Percentiles rank a stretch among this genome's conserved stretches.
Conservation (phyloP, 2,888 invertebrate species). For the Liopterus haemorrhoidalis region DNA sequence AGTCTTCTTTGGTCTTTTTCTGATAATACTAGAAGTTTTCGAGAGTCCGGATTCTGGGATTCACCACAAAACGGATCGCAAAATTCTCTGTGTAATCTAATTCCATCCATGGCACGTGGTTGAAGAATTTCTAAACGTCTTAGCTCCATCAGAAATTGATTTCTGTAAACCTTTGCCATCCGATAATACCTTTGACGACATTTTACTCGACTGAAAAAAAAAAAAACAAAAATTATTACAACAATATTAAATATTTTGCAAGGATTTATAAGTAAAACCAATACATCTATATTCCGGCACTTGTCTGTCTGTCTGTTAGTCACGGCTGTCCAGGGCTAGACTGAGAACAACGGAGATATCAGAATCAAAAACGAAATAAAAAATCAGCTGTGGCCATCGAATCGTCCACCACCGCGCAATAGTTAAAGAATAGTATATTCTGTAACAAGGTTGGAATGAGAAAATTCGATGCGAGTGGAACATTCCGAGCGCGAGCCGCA, state of each 20-base stretch:
- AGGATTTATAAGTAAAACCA: no score
- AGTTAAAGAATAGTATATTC: no score
- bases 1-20: slow-evolving; percentile 37
- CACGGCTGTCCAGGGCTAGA: not conserved
- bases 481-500: no score
- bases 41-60: slow-evolving; percentile 41
- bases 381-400: no score
- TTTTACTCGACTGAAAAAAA: slow-evolving; percentile 53
- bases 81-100: slow-evolving; percentile 59
- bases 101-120: slow-evolving; percentile 57
- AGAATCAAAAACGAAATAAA: no score
- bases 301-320: no score
- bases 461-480: no score
- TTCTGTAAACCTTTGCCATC: slow-evolving; percentile 48
- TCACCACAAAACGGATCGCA: slow-evolving; percentile 53
- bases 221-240: no score
- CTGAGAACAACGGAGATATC: not conserved
- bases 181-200: slow-evolving; percentile 57
- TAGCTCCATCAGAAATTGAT: slow-evolving; percentile 58
- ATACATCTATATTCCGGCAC: no score
- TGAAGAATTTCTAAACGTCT: slow-evolving; percentile 57
- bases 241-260: no score
- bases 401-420: no score
- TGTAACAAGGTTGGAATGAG: no score
- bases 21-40: slow-evolving; percentile 39